Conservation (phyloP, 2,888 invertebrate species). For the Pseudeuparius sepicola region DNA sequence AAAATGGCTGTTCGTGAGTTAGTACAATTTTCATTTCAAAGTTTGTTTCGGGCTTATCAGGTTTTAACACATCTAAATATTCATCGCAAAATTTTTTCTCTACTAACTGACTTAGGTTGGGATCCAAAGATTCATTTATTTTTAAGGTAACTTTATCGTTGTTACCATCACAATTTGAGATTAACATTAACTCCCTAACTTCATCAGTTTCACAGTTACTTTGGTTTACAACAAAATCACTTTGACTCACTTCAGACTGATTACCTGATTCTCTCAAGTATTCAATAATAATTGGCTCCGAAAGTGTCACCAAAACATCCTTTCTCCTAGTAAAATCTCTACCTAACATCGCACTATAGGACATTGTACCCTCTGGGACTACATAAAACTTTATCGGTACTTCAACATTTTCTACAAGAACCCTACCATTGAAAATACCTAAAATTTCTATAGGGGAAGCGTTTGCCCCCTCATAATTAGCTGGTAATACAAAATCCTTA, state of each 20-base stretch:
- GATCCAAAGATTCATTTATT: slow-evolving; percentile 6
- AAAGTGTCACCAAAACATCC: slow-evolving; percentile 7
- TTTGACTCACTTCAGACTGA: neutral
- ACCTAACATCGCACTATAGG: slow-evolving; percentile 13
- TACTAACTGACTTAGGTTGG: neutral
- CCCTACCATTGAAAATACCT: slow-evolving; percentile 9
- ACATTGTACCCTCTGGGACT: slow-evolving; percentile 14
- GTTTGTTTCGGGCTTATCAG: slow-evolving; percentile 6
- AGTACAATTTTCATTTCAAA: slow-evolving; percentile 12
- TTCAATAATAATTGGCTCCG: slow-evolving; percentile 6
- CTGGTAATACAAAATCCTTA: neutral
- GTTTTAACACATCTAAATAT: slow-evolving; percentile 6
- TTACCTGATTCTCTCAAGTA: slow-evolving; percentile 1
- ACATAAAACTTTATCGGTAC: slow-evolving; percentile 14
- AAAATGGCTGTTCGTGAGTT: slow-evolving; percentile 1
- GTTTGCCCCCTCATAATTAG: slow-evolving; percentile 9
- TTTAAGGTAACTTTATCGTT: neutral
- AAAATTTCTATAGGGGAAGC: slow-evolving; percentile 15
- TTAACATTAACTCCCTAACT: slow-evolving; percentile 1
- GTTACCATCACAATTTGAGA: neutral
- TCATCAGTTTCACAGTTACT: neutral
- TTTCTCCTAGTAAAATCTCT: slow-evolving; percentile 11
- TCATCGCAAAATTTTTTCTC: slow-evolving; percentile 8
- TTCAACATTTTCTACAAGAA: slow-evolving; percentile 7
- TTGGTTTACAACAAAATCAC: too few species aligned